Conservation (phyloP, 2,797 vertebrate species). For the Crypturellus tataupa region DNA sequence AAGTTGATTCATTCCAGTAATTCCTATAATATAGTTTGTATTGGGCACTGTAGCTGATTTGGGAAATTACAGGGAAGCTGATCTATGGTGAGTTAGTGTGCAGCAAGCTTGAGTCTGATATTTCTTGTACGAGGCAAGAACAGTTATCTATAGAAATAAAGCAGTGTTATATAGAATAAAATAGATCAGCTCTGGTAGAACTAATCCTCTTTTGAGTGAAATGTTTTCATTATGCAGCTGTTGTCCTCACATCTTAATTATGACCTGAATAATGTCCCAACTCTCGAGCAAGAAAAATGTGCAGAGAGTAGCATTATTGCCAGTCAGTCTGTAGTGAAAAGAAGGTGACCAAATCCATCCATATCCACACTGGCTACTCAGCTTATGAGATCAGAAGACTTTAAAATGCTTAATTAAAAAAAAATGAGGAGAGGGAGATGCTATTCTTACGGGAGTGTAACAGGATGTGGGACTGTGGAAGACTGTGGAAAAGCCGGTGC, state of each 20-base stretch:
- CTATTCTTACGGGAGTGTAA: slow-evolving; percentile 34
- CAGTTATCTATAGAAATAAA: not conserved
- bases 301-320: not conserved
- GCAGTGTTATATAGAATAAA: slow-evolving; percentile 32
- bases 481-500: not conserved
- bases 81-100: accelerated
- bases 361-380: not conserved
- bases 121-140: not conserved
- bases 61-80: not conserved
- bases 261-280: slow-evolving; percentile 13
- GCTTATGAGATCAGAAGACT: slow-evolving; percentile 36
- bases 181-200: slow-evolving; percentile 1
- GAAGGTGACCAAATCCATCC: slow-evolving; percentile 31
- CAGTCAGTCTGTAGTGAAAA: not conserved
- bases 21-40: not conserved
- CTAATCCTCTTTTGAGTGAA: slow-evolving; percentile 35
- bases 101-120: not conserved
- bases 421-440: not conserved
- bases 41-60: not conserved
- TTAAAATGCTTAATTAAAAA: slow-evolving; percentile 48
- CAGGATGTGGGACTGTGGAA: not conserved
- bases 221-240: not conserved
- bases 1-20: not conserved
- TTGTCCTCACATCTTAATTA: slow-evolving; percentile 54
- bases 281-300: slow-evolving; percentile 26